These are phyloP conservation scores for Trematocara stigmaticum DNA, from an alignment of 2,113 vertebrate species.

Conservation along the genomic window DNA sequence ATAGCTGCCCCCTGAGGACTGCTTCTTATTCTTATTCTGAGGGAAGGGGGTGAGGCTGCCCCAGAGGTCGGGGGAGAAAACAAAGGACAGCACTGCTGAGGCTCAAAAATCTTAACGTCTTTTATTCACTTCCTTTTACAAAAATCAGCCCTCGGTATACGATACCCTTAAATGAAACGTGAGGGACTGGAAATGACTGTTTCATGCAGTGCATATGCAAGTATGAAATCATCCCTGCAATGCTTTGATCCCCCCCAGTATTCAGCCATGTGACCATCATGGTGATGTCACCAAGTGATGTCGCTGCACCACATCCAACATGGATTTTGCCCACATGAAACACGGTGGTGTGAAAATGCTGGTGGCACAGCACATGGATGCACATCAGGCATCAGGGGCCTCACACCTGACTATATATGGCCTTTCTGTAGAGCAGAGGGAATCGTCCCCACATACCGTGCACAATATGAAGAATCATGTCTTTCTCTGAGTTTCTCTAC, in stretches of 20 bases:
- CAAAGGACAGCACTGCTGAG: neutral
- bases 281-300: neutral
- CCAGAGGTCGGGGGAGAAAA: neutral
- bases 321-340: neutral
- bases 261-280: neutral
- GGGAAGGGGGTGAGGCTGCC: conserved; percentile 17
- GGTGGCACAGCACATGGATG: neutral
- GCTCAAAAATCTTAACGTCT: neutral
- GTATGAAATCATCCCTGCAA: neutral
- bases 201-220: neutral
- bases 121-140: neutral
- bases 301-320: neutral
- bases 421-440: neutral
- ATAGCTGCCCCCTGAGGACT: neutral
- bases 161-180: neutral
- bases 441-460: conserved; percentile 16
- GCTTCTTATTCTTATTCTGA: neutral
- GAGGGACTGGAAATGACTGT: neutral
- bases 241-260: neutral
- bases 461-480: conserved; percentile 21
- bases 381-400: conserved; percentile 12
- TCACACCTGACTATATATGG: conserved; percentile 47
- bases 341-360: neutral
- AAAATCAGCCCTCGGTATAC: neutral
- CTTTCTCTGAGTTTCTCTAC: neutral